Base-by-base conservation (phyloP, 2,888 invertebrate genomes). In the Amphipyra tragopoginis region DNA sequence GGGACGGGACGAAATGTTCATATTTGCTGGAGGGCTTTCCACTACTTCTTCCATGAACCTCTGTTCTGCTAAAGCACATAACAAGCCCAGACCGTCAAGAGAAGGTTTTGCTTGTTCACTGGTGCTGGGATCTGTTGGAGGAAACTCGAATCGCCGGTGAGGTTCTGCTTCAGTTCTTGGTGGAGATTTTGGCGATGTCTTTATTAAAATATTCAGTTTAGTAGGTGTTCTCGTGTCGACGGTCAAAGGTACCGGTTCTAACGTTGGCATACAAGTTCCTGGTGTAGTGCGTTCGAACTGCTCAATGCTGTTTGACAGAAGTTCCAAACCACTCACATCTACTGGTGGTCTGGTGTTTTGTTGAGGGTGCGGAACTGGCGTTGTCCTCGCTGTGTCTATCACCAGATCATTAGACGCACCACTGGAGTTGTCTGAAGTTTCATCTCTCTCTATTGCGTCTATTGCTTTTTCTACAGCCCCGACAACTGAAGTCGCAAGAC, bases 61-160 rank as follows among this genome's bases (percentile, higher is more conserved):
- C 83, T 98, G 98, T 83, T 98, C 98, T 0, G 98, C 98, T 63
- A 98, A 91, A 8, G 98, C 98, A 86, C 98, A 98, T 29, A 98
- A 89, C 36, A 98, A 88, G 55, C 97, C 97, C 13, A 98, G 90
- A 0, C 97, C 97, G 26, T 96, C 97, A 14, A 97, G 89, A 5
- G 93, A 93, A 66, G 91, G 90, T 71, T 94, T 93, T 7, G 86
- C 68, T 56, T 92, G 92, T 33, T 92, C 90, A 72, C 85, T 84
- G 0, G 82, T 74, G 56, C 76, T 72, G 2, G 86, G 69, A 67
- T 92, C 89, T 5, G 82, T 72, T 1, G 86, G 64, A 6, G 91
- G 89, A 70, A 93, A 95, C 61, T 93, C 93, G 55, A 94, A 94
- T 64, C 90, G 87, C 62, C 90, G 83, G 14, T 84, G 91, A 7